Evolutionary conservation across 2,113 vertebrate species (phyloP).

Genomic region (Cyanocitta stelleri): DNA sequence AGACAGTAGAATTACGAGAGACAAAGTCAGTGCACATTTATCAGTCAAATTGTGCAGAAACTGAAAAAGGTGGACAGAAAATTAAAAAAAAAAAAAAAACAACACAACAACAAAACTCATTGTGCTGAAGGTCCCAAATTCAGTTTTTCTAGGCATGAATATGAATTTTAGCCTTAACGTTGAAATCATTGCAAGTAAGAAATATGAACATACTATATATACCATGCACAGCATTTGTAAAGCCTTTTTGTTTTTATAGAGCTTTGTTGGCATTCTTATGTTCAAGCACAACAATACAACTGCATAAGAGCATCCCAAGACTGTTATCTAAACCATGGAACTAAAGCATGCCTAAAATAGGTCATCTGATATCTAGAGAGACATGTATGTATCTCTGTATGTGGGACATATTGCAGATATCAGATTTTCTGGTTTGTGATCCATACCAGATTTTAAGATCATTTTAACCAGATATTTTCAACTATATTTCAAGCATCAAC

Average conservation of each 20-base stretch:
- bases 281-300: background rate
- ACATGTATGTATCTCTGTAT: background rate
- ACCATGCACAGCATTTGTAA: background rate
- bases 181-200: background rate
- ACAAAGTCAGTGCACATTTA: background rate
- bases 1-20: background rate
- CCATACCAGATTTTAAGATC: background rate
- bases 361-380: background rate
- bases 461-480: background rate
- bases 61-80: background rate
- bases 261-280: background rate
- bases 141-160: background rate
- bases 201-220: background rate
- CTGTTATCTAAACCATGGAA: background rate
- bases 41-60: background rate
- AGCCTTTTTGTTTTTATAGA: background rate
- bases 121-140: background rate
- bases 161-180: background rate
- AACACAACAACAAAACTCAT: background rate
- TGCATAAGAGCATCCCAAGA: background rate
- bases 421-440: slow-evolving; percentile 14
- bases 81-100: background rate
- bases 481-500: background rate
- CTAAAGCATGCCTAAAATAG: background rate
- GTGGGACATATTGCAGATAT: background rate